Conservation (phyloP, 2,113 vertebrate species). For the Halcyon malimbica region DNA sequence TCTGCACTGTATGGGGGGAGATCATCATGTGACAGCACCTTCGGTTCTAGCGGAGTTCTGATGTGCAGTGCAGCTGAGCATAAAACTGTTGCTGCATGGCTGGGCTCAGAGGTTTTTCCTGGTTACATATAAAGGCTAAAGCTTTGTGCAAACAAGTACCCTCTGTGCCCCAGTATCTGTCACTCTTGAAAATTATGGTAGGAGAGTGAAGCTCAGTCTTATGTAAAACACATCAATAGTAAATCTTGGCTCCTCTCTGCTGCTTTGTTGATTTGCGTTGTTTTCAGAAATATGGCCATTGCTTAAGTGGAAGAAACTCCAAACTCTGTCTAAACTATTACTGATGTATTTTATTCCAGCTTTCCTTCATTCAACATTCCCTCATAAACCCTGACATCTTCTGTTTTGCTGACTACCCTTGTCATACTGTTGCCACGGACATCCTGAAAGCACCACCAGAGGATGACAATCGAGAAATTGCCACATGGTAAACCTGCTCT, state of each 20-base stretch:
- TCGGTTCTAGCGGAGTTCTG: not conserved
- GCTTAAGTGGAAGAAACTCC: not conserved
- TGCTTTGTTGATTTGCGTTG: not conserved
- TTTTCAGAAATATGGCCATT: not conserved
- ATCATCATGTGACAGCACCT: not conserved
- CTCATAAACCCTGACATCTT: conserved; percentile 97
- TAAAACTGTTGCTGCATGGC: not conserved
- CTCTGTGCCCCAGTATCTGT: rapidly evolving
- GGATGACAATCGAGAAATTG: conserved; percentile 98
- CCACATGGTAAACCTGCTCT: conserved; percentile 87
- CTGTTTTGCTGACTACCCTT: conserved; percentile 97
- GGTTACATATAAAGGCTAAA: not conserved
- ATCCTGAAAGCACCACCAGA: conserved; percentile 99
- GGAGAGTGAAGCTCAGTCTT: not conserved
- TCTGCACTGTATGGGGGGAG: not conserved
- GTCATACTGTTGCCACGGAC: conserved; percentile 95
- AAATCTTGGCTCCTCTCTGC: not conserved
- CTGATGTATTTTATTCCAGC: conserved; percentile 68
- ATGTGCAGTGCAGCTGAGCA: not conserved
- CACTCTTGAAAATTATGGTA: not conserved
- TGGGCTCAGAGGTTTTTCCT: not conserved
- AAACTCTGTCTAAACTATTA: not conserved
- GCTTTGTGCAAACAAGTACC: not conserved
- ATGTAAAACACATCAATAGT: rapidly evolving
- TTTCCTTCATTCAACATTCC: conserved; percentile 98